Evolutionary conservation across 2,888 invertebrate species (phyloP).

Genomic region (Protonemura montana): DNA sequence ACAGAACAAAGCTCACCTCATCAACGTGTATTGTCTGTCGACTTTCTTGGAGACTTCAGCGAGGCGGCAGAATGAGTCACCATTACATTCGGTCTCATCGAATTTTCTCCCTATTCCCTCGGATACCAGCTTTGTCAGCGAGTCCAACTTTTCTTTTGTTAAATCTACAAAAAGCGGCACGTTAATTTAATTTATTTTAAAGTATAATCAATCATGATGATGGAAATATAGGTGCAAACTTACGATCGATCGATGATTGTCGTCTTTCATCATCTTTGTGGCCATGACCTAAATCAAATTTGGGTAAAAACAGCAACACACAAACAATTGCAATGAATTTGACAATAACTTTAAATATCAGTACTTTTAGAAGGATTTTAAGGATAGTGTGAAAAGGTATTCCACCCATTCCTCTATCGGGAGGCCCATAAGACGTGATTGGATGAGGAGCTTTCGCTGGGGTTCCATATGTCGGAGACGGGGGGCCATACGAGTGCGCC

Average conservation of each 20-base stretch:
- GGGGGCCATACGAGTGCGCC: slow-evolving; percentile 55
- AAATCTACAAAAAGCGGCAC: background rate
- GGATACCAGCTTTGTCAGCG: slow-evolving; percentile 1
- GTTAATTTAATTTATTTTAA: background rate
- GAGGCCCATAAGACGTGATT: slow-evolving; percentile 3
- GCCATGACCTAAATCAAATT: slow-evolving; percentile 62
- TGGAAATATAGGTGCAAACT: background rate
- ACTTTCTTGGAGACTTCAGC: background rate
- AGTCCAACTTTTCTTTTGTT: slow-evolving; percentile 8
- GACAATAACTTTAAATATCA: slow-evolving; percentile 83
- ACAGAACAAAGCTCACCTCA: background rate
- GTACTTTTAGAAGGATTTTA: slow-evolving; percentile 76
- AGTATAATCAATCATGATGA: too few relatives aligned
- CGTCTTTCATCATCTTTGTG: slow-evolving; percentile 53
- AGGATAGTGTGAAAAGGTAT: slow-evolving; percentile 50
- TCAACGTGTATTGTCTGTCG: slow-evolving; percentile 29
- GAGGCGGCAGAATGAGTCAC: background rate
- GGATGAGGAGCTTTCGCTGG: background rate
- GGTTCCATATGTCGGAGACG: slow-evolving; percentile 45
- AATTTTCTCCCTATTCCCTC: background rate
- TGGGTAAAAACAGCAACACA: slow-evolving; percentile 78
- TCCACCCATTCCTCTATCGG: background rate
- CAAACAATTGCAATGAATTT: slow-evolving; percentile 81
- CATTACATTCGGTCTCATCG: background rate
- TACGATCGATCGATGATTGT: slow-evolving; percentile 43